Evolutionary conservation across 2,797 vertebrate genomes (phyloP), one percentile per base, ranked within the genome.

Genomic region (Carduelis carduelis): DNA sequence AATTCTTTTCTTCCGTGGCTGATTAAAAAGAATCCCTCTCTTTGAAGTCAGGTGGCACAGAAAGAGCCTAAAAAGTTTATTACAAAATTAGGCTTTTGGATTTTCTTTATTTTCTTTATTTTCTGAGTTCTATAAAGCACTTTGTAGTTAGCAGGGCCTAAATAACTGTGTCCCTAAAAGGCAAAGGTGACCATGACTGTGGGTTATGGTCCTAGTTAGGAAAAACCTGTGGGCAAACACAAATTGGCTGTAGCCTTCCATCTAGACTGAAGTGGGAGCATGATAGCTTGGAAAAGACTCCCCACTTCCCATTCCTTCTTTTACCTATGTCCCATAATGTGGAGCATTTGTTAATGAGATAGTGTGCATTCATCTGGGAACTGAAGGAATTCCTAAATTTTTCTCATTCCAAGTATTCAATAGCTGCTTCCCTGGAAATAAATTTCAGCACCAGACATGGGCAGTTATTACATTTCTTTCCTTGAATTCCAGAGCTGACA

Each of bases 1-100:
- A 91, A 94, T 93, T 75, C 72, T 95, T 84, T 82, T 84, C 23
- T 91, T 93, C 39, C 64, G 4, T 90, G 81, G n/a, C 59, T 96
- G 69, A 88, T 92, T 87, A 65, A 56, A 78, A 78, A 81, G 78
- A 53, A 88, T 87, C 32, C 47, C 32, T 91, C 43, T 61, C 35
- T 95, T 95, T 94, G 75, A 95, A 96, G 84, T 93, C 57, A 76
- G 57, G 66, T 94, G 49, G 55, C 64, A 44, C 44, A 41, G 78
- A 64, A 12, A 56, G 79, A 71, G 46, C 21, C 16, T 50, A 72
- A 76, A 79, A 93, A 53, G 76, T 91, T 69, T 77, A 32, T 63
- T 79, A 22, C 2, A 7, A 74, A 82, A 83, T 49, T 43, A 49
- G 47, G 32, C 11, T 52, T 81, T 91, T 71, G 39, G 12, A 80